phyloP scores from a whole-genome alignment of 2,113 vertebrate genomes.

The Brachypodius melanocephalos region DNA sequence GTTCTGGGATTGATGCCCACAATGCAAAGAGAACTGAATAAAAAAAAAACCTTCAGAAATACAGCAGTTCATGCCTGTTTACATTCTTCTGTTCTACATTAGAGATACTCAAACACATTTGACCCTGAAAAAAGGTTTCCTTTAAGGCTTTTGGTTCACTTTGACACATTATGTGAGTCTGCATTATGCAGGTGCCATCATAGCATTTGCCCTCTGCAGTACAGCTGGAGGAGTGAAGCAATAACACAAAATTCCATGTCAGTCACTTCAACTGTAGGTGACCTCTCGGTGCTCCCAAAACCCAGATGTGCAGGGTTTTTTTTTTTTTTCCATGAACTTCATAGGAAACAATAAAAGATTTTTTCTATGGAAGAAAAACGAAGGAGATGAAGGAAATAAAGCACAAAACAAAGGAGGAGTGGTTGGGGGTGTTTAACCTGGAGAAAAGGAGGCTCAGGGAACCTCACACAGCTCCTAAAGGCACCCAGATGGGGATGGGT shows the following conservation, averaged over 20 bases:
- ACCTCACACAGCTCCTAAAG: background rate
- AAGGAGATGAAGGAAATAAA: background rate
- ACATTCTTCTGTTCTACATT: background rate
- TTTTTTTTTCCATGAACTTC: background rate
- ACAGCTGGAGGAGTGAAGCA: background rate
- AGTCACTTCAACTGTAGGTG: background rate
- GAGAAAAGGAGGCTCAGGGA: background rate
- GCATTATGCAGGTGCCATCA: background rate
- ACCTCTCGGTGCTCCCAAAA: background rate
- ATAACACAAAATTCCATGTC: background rate
- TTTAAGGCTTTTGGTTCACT: constrained; percentile 5
- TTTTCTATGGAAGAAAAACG: background rate
- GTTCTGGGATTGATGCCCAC: background rate
- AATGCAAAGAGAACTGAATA: background rate
- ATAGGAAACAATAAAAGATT: background rate
- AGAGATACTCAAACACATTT: background rate
- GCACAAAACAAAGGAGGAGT: background rate
- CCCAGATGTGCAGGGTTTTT: background rate
- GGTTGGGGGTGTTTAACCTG: background rate
- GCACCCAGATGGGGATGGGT: background rate
- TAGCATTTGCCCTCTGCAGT: background rate
- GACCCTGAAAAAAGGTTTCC: background rate
- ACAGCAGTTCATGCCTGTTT: background rate
- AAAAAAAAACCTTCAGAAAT: background rate
- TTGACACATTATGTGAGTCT: background rate